Evolutionary conservation across 2,888 invertebrate genomes (phyloP).

Genomic region (Slavum lentiscoides): DNA sequence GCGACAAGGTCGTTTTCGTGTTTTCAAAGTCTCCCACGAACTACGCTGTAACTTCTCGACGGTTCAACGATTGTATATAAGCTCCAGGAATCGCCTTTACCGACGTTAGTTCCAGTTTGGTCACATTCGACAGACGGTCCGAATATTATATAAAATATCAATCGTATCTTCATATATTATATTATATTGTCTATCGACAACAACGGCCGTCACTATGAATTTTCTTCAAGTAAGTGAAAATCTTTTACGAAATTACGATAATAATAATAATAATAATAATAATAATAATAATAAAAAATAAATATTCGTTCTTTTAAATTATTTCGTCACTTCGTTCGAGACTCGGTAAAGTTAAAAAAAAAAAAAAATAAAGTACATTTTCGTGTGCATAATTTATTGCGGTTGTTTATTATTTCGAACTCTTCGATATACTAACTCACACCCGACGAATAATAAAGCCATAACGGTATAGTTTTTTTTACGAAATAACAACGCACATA

Average conservation of each 20-base stretch:
- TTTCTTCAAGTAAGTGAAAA: constrained; percentile 1
- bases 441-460: too few species aligned
- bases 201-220: background rate
- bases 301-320: too few species aligned
- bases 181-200: background rate
- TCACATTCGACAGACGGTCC: background rate
- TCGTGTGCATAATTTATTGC: too few species aligned
- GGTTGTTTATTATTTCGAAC: too few species aligned
- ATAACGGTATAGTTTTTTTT: too few species aligned
- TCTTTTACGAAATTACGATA: background rate
- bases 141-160: background rate
- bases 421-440: too few species aligned
- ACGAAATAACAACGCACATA: too few species aligned
- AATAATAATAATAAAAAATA: too few species aligned
- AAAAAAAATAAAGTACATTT: too few species aligned
- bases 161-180: background rate
- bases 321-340: too few species aligned
- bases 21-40: background rate
- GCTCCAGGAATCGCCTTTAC: background rate
- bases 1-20: constrained; percentile 5
- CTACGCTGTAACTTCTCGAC: background rate
- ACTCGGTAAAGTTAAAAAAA: too few species aligned
- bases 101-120: background rate
- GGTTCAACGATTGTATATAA: background rate
- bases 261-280: too few species aligned